These are phyloP conservation scores for Atherinomorus stipes DNA, from an alignment of 2,113 vertebrate genomes.

Conservation along the genomic window DNA sequence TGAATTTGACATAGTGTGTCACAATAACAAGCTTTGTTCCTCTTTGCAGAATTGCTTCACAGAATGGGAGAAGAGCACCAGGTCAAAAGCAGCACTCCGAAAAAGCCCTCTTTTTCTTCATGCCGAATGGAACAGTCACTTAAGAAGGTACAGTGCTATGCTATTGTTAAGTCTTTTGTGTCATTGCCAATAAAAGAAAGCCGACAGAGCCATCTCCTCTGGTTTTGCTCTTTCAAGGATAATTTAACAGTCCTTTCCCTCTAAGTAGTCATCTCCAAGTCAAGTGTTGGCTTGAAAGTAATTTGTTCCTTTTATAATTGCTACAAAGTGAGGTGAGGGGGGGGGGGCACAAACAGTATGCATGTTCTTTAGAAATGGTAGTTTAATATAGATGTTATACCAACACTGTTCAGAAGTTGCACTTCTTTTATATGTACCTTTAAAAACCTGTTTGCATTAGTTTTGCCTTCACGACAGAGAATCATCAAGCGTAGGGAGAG, in stretches of 20 bases:
- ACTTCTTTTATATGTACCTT: conserved; percentile 14
- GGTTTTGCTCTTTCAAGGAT: conserved; percentile 22
- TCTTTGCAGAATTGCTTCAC: conserved; percentile 83
- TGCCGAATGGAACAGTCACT: conserved; percentile 83
- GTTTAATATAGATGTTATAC: conserved; percentile 74
- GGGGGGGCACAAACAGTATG: conserved; percentile 67
- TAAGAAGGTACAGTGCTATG: conserved; percentile 85
- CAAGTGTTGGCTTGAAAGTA: conserved; percentile 8
- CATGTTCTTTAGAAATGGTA: conserved; percentile 24
- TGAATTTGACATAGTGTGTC: conserved; percentile 66
- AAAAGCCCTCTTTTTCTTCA: conserved; percentile 82
- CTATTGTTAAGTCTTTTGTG: conserved; percentile 71
- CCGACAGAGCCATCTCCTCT: conserved; percentile 42
- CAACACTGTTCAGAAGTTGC: neutral
- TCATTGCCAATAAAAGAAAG: conserved; percentile 67
- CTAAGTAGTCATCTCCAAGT: conserved; percentile 37
- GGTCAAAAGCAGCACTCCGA: conserved; percentile 84
- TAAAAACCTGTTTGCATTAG: conserved; percentile 41
- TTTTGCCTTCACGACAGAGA: conserved; percentile 79
- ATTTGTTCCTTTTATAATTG: conserved; percentile 16
- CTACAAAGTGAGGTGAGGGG: conserved; percentile 2
- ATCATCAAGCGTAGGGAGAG: conserved; percentile 81
- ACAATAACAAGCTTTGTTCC: conserved; percentile 85
- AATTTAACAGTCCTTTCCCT: conserved; percentile 27
- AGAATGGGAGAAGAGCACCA: conserved; percentile 80